Base-by-base conservation (phyloP, 2,888 invertebrate genomes). In the Smittia aterrima region DNA sequence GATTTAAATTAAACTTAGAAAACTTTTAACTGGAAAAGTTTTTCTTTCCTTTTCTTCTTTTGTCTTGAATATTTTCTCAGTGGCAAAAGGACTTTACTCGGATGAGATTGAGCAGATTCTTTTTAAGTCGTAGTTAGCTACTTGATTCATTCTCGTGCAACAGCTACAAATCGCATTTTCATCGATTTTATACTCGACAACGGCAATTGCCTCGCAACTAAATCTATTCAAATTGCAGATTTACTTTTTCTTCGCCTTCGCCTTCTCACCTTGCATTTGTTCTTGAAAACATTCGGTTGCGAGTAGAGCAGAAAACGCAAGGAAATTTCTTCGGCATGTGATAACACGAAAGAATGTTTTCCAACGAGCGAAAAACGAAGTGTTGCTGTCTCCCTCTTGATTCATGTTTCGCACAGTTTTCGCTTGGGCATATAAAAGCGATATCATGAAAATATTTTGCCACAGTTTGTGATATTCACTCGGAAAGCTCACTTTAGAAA, bases 351-450 rank as follows among this genome's bases (percentile, higher is more conserved):
- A 7, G 58, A 58, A 58, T n/a, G 18, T 58, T 58, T 18, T 7
- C 18, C 20, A 20, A 20, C 58, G 58, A n/a, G 58, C 22, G 58
- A 6, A 58, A n/a, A 6, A 58, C 58, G 58, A 58, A 58, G 58
- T 18, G 22, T 41, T 67, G 41, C 41, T 20, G 38, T 41, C 32
- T 67, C 41, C 20, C 1, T 67, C 40, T 38, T 16, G 3, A 7
- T 67, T 67, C 27, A 16, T 40, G 20, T 40, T 68, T 70, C 53
- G 64, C 64, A 54, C 53, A 40, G 24, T 25, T 18, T 70, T 58
- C 40, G 38, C 18, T 27, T 62, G 72, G 62, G 72, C 72, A 62
- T 72, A 72, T 72, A 72, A 72, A 72, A 72, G 72, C 62, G 54
- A 72, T 62, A 58, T 54, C 72, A 72, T 62, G 58, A 24, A 40